Evolutionary conservation across 1,140 invertebrate species (phyloP).

Genomic region (Aphaenogaster ashmeadi): DNA sequence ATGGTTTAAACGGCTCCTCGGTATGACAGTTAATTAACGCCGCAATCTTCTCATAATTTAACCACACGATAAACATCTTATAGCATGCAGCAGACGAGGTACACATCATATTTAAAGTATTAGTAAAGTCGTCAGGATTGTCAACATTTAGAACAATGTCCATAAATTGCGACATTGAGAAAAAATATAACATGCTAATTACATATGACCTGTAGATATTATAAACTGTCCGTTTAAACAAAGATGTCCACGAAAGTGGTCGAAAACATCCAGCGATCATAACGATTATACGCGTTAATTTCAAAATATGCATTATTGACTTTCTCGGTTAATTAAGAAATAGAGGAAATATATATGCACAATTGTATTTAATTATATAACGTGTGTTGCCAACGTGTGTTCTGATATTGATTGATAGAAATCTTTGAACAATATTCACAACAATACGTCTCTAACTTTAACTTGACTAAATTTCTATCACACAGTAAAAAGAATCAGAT

Average conservation of each 20-base stretch:
- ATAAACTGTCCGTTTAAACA: slow-evolving; percentile 33
- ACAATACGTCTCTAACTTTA: neutral
- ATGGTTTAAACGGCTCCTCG: slow-evolving; percentile 47
- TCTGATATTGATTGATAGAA: neutral
- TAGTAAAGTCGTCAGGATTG: slow-evolving; percentile 63
- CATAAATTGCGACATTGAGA: slow-evolving; percentile 29
- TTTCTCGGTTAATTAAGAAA: neutral
- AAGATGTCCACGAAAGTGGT: slow-evolving; percentile 43
- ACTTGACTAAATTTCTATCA: neutral
- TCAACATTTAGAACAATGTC: slow-evolving; percentile 37
- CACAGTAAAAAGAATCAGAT: neutral
- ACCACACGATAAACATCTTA: slow-evolving; percentile 62
- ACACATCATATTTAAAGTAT: slow-evolving; percentile 72
- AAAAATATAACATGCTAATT: neutral
- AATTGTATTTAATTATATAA: neutral
- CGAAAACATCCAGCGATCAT: slow-evolving; percentile 47
- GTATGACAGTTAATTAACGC: slow-evolving; percentile 27
- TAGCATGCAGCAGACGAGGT: slow-evolving; percentile 42
- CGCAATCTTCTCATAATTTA: slow-evolving; percentile 48
- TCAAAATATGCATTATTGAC: slow-evolving; percentile 36
- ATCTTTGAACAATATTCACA: neutral
- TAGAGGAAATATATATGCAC: neutral
- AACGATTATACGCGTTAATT: neutral
- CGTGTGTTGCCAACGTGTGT: neutral
- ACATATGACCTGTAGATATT: neutral